These are phyloP conservation scores for Germaria angustata DNA, from an alignment of 2,888 invertebrate genomes.

Conservation along the genomic window DNA sequence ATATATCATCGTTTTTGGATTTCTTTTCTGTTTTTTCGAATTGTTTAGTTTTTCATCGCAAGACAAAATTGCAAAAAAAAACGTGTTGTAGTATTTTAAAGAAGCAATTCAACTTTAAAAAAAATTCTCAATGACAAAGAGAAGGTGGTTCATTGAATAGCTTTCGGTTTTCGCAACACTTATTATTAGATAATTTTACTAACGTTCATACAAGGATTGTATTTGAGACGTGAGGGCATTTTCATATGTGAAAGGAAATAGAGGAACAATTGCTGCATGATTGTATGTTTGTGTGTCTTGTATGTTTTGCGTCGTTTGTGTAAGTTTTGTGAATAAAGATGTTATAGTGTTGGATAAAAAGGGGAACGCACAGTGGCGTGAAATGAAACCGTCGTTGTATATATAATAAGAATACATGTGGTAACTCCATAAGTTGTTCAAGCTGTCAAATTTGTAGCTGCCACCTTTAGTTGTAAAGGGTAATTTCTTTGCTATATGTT, in stretches of 20 bases:
- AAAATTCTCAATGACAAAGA: not conserved
- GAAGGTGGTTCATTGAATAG: not conserved
- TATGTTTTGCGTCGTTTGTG: not conserved
- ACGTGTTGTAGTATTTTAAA: slow-evolving; percentile 14
- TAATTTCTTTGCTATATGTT: too few species aligned
- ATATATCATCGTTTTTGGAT: too few species aligned
- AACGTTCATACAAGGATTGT: not conserved
- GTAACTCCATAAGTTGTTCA: too few species aligned
- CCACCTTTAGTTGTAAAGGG: too few species aligned
- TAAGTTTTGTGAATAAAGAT: too few species aligned
- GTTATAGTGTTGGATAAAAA: too few species aligned
- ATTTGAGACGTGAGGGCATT: slow-evolving; percentile 21
- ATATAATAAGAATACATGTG: too few species aligned
- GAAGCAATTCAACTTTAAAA: not conserved
- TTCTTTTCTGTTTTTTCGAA: not conserved
- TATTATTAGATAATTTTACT: slow-evolving; percentile 12
- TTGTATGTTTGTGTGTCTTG: not conserved
- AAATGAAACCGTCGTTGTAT: too few species aligned
- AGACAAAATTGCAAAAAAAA: not conserved
- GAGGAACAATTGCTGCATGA: not conserved
- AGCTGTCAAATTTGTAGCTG: too few species aligned
- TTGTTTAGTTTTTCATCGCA: slow-evolving; percentile 23
- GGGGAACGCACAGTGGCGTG: too few species aligned
- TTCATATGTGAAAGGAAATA: slow-evolving; percentile 13
- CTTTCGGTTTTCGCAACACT: not conserved